A percentile compares a stretch with the other conserved stretches of the same genome.
Conservation (phyloP, 2,888 invertebrate species). For the Plagodis dolabraria region DNA sequence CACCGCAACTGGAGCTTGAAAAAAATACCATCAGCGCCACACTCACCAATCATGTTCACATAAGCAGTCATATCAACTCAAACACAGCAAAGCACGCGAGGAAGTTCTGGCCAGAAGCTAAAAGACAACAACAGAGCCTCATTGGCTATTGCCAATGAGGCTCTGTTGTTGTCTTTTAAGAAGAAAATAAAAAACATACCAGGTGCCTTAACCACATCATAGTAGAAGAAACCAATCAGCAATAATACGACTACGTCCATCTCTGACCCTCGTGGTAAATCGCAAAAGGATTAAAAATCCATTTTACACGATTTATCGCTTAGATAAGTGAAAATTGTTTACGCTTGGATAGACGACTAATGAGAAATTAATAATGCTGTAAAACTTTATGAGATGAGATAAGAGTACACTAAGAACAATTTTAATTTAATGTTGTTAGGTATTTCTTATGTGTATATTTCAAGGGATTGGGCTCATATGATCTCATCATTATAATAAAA, state of each 20-base stretch:
- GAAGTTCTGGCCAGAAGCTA: background rate
- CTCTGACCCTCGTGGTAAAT: conserved; percentile 2
- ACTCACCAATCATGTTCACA: too few species aligned
- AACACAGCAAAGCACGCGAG: too few species aligned
- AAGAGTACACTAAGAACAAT: background rate
- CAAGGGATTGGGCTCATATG: too few species aligned
- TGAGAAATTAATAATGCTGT: conserved; percentile 25
- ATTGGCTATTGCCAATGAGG: too few species aligned
- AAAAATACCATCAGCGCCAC: too few species aligned
- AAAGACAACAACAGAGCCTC: too few species aligned
- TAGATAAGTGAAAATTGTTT: conserved; percentile 40
- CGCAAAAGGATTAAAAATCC: conserved; percentile 15
- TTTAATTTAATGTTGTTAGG: too few species aligned
- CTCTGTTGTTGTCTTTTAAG: background rate
- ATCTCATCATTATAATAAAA: too few species aligned
- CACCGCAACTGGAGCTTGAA: too few species aligned
- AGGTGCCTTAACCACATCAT: conserved; percentile 7
- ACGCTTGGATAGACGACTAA: conserved; percentile 30
- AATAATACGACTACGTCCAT: conserved; percentile 16
- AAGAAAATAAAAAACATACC: conserved; percentile 12
- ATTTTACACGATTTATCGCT: conserved; percentile 18
- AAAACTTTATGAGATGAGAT: conserved; percentile 11
- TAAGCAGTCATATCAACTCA: too few species aligned
- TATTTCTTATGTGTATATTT: too few species aligned
- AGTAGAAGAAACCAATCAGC: conserved; percentile 14